Base-by-base conservation (phyloP, 2,888 invertebrate species). In the Macropis europaea region DNA sequence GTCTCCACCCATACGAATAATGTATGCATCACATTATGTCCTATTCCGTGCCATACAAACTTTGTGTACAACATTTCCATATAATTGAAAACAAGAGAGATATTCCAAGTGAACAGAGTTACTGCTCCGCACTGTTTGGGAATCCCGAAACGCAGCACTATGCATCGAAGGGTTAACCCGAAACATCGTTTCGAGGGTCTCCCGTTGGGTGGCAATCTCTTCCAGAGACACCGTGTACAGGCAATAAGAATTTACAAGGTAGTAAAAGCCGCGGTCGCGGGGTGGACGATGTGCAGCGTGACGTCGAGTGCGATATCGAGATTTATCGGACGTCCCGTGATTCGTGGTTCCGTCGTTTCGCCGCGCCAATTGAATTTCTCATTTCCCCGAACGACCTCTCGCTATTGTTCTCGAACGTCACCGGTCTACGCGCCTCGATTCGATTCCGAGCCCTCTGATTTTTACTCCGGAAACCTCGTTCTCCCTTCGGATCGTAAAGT, bases 261-360 rank as follows among this genome's bases (percentile, higher is more conserved):
- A 59, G 50, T 74, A 77, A 80, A 80, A 66, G 43, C 53, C 47
- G 52, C 26, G 30, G 48, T 6, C 32, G 52, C 19, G 54, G 22
- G 13, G 17, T 28, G 30, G 36, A 43, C 43, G 15, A 34, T 56
- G 22, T 34, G 28, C 30, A 52, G 26, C 52, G 36, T 28, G 48
- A 59, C 56, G 52, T 71, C 36, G 43, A 59, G 40, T 30, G 50
- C 42, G 63, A 50, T 59, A 67, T 50, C 57, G 61, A 64, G 67
- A 76, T 79, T 71, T 66, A 75, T 64, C 54, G 64, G 15, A 50
- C 13, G 9, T 17, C 34, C 45, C 17, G 30, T 5, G 54, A 67
- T 67, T 56, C 53, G 47, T 34, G 56, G 22, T 48, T 24, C 9
- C 38, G 26, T 43, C 45, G 57, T 73, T 66, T 57, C 11, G 5